These are phyloP conservation scores for Potamilus streckersoni DNA, from an alignment of 1,140 invertebrate genomes.

Conservation along the genomic window DNA sequence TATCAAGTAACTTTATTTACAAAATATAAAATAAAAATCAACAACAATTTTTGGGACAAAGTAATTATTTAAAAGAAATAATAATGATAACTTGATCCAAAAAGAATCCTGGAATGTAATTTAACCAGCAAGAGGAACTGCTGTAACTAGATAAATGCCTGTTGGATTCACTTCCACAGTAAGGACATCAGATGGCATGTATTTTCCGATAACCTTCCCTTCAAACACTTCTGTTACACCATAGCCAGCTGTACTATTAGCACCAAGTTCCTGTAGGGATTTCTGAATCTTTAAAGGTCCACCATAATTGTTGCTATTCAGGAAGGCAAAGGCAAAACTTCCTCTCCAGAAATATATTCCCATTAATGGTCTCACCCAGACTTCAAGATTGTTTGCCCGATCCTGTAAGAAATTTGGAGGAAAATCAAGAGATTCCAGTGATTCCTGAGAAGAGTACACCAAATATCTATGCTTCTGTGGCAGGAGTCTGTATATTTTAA, in stretches of 20 bases:
- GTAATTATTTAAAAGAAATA: too few relatives aligned
- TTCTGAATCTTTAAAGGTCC: slow-evolving; percentile 22
- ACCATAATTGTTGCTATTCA: slow-evolving; percentile 46
- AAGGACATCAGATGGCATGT: slow-evolving; percentile 87
- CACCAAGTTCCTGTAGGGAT: slow-evolving; percentile 82
- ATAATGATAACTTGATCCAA: too few relatives aligned
- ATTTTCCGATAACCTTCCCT: slow-evolving; percentile 72
- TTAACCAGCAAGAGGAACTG: slow-evolving; percentile 16
- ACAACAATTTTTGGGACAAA: too few relatives aligned
- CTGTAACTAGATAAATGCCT: slow-evolving; percentile 69
- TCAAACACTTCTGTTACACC: slow-evolving; percentile 77
- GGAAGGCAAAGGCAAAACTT: slow-evolving; percentile 46
- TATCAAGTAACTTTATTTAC: too few relatives aligned
- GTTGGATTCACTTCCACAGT: slow-evolving; percentile 95
- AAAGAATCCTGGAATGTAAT: too few relatives aligned
- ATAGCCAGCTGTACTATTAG: slow-evolving; percentile 83
- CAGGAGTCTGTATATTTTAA: neutral
- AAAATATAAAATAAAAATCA: too few relatives aligned
- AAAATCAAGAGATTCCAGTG: neutral
- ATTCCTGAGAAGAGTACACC: neutral
- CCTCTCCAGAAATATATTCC: slow-evolving; percentile 26
- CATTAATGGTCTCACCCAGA: slow-evolving; percentile 54
- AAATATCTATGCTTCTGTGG: neutral
- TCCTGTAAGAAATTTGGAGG: neutral
- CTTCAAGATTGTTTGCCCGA: slow-evolving; percentile 15